phyloP scores from a whole-genome alignment of 2,888 invertebrate genomes.

The Axea sp. region DNA sequence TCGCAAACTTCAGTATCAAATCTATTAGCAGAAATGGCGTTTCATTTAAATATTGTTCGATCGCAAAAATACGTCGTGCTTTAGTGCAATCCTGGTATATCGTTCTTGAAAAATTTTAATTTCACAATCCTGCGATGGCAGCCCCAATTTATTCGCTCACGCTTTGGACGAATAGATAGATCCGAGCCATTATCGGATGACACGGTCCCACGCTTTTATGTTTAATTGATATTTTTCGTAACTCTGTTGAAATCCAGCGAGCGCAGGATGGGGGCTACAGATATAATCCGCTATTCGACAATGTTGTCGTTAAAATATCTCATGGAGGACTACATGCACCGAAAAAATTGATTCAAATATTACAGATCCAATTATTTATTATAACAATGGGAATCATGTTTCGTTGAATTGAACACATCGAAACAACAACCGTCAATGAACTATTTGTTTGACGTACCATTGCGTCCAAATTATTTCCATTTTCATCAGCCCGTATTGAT shows the following conservation, averaged over 20 bases:
- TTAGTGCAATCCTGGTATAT: conserved; percentile 49
- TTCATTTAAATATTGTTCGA: conserved; percentile 40
- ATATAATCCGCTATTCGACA: conserved; percentile 75
- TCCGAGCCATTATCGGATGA: conserved; percentile 78
- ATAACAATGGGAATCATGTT: conserved; percentile 46
- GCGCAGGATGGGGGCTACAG: conserved; percentile 66
- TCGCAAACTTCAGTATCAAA: neutral
- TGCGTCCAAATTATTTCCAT: conserved; percentile 20
- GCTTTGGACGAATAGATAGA: conserved; percentile 59
- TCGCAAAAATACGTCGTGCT: conserved; percentile 34
- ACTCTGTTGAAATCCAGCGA: conserved; percentile 75
- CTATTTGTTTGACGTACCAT: conserved; percentile 26
- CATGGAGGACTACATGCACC: conserved; percentile 53
- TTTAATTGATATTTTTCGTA: conserved; percentile 80
- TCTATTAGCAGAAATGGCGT: neutral
- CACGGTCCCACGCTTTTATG: conserved; percentile 78
- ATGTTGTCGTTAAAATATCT: conserved; percentile 75
- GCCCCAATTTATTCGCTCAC: conserved; percentile 60
- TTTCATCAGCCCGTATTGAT: conserved; percentile 20
- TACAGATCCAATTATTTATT: conserved; percentile 56
- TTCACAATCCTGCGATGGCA: conserved; percentile 47
- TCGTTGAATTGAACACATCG: conserved; percentile 30
- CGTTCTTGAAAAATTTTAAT: conserved; percentile 58
- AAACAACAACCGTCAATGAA: conserved; percentile 39
- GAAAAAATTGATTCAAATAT: conserved; percentile 59